A percentile compares a stretch with the other conserved stretches of the same genome.
Conservation (phyloP, 2,113 vertebrate species). For the Pedionomus torquatus region DNA sequence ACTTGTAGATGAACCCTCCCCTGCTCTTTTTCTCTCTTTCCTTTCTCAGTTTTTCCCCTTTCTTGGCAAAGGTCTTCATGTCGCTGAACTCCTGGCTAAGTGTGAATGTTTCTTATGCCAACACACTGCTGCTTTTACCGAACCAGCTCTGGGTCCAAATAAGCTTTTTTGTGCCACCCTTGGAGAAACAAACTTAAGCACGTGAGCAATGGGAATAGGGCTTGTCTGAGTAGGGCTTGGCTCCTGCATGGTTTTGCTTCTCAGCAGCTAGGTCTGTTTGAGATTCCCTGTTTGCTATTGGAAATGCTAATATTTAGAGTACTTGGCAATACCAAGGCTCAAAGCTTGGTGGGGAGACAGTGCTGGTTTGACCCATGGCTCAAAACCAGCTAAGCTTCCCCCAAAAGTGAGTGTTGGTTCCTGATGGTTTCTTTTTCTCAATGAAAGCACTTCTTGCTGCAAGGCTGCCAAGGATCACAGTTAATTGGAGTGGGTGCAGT, state of each 20-base stretch:
- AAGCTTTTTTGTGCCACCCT: not conserved
- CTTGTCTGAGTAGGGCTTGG: not conserved
- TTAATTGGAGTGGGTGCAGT: not conserved
- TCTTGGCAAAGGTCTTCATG: not conserved
- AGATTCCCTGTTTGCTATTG: not conserved
- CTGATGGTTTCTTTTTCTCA: not conserved
- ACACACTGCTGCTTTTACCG: not conserved
- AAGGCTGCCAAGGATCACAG: not conserved
- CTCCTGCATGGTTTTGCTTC: not conserved
- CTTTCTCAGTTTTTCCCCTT: not conserved
- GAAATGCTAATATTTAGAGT: not conserved
- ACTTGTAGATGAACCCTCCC: constrained; percentile 15
- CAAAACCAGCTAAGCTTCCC: not conserved
- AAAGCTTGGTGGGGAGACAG: not conserved
- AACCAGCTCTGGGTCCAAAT: not conserved
- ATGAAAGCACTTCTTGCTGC: not conserved
- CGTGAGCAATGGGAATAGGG: not conserved
- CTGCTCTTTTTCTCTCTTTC: not conserved
- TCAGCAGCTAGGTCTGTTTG: not conserved
- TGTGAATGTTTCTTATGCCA: not conserved
- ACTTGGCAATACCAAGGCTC: not conserved
- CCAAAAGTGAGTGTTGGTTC: not conserved
- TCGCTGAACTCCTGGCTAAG: not conserved
- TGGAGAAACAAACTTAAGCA: not conserved
- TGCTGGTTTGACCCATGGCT: not conserved